Percentiles rank a stretch among this genome's conserved stretches.
Evolutionary conservation across 2,797 vertebrate species (phyloP).

Genomic region (Delichon dasypus): DNA sequence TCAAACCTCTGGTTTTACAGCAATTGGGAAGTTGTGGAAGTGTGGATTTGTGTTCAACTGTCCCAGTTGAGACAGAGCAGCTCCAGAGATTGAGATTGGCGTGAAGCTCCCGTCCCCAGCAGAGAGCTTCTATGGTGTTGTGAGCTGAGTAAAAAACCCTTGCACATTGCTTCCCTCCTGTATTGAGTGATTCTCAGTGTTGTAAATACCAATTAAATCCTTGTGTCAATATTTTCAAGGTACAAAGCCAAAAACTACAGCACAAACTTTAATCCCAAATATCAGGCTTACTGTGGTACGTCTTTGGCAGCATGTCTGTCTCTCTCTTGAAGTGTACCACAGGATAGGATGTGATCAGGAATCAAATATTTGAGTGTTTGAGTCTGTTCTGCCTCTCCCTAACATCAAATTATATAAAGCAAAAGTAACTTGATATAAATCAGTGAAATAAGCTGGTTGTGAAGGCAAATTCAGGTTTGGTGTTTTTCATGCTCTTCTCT

Average conservation of each 20-base stretch:
- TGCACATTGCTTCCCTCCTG: rapidly evolving
- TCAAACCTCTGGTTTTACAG: background rate
- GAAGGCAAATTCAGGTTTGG: background rate
- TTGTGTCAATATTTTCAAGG: background rate
- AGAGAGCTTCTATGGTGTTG: background rate
- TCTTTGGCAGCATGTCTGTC: rapidly evolving
- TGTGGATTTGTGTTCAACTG: background rate
- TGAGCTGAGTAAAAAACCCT: background rate
- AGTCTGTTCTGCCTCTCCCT: background rate
- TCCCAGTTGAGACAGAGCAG: background rate
- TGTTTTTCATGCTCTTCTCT: background rate
- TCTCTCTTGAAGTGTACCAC: background rate
- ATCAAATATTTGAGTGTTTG: background rate
- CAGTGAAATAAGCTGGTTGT: background rate
- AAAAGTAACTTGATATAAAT: background rate
- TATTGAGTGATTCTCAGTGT: background rate
- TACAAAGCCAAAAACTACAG: background rate
- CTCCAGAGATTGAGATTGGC: background rate
- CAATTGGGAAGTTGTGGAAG: background rate
- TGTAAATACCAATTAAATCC: background rate
- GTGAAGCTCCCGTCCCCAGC: background rate
- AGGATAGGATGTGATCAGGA: background rate
- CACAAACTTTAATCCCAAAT: background rate
- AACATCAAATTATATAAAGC: background rate
- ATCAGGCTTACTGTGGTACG: no score